These are phyloP conservation scores for Oncorhynchus mykiss DNA, from an alignment of 2,113 vertebrate genomes.

Conservation along the genomic window DNA sequence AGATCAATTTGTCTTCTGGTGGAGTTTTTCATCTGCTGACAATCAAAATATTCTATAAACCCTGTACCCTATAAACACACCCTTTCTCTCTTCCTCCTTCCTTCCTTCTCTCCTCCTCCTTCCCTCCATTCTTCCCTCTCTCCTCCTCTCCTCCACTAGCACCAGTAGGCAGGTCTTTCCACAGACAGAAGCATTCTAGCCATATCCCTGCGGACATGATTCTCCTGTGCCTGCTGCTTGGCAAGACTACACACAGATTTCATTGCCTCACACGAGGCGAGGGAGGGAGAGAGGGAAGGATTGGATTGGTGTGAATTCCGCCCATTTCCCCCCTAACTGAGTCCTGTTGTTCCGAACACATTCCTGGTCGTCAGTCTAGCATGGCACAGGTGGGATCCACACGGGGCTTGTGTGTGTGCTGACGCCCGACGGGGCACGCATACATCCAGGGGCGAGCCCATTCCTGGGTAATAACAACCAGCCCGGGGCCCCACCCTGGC, in stretches of 20 bases:
- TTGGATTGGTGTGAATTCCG: conserved; percentile 7
- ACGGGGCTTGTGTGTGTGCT: conserved; percentile 29
- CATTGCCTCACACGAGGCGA: neutral
- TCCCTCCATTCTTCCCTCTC: neutral
- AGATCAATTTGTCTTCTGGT: conserved; percentile 32
- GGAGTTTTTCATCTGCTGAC: conserved; percentile 33
- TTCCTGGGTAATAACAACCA: conserved; percentile 67
- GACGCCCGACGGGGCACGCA: conserved; percentile 41
- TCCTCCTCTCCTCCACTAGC: conserved; percentile 1
- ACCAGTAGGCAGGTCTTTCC: neutral
- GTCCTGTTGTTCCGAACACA: conserved; percentile 56
- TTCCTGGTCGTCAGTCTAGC: conserved; percentile 74
- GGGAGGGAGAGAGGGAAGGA: conserved; percentile 15
- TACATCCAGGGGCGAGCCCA: conserved; percentile 56
- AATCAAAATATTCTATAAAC: conserved; percentile 15
- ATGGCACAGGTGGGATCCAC: conserved; percentile 73
- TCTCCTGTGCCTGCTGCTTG: conserved; percentile 37
- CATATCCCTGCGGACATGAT: conserved; percentile 32
- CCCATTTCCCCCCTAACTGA: conserved; percentile 32
- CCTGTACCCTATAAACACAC: neutral
- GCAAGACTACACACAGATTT: conserved; percentile 29
- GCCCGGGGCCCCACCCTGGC: conserved; percentile 45
- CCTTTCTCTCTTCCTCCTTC: neutral
- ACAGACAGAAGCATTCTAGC: conserved; percentile 25
- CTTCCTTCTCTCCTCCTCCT: neutral